Evolutionary conservation across 1,140 invertebrate species (phyloP).

Genomic region (Stratiolaelaps scimitus): DNA sequence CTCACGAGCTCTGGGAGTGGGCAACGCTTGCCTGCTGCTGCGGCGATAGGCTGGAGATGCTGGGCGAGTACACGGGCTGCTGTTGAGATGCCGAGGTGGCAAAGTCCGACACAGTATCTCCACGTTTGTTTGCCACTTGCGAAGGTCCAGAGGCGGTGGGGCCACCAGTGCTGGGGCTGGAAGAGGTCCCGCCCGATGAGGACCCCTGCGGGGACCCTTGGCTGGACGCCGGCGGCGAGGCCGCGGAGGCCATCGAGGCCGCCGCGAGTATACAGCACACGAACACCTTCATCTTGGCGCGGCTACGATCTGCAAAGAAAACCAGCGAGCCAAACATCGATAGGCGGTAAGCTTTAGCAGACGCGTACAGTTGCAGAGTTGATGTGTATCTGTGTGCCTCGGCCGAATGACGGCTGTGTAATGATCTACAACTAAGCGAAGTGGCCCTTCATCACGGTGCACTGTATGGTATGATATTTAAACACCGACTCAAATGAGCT

Average conservation of each 20-base stretch:
- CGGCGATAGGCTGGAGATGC: not conserved
- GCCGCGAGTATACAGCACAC: not conserved
- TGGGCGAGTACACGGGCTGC: constrained; percentile 17
- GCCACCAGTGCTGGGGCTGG: no score
- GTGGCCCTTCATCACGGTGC: no score
- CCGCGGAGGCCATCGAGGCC: not conserved
- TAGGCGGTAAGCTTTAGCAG: no score
- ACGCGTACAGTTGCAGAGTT: no score
- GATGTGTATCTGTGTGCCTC: no score
- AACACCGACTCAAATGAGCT: no score
- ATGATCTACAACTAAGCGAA: no score
- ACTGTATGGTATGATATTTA: no score
- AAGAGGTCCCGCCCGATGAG: not conserved
- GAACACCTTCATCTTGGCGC: constrained; percentile 21
- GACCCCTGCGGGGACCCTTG: not conserved
- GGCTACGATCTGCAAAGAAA: no score
- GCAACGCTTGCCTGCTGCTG: not conserved
- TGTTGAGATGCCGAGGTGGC: constrained; percentile 16
- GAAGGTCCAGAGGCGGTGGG: constrained; percentile 1
- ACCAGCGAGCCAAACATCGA: no score
- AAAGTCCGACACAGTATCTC: constrained; percentile 4
- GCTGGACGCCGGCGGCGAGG: not conserved
- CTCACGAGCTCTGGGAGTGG: constrained; percentile 25
- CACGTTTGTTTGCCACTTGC: constrained; percentile 20
- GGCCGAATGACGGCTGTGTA: no score